Evolutionary conservation across 2,888 invertebrate genomes (phyloP).

Genomic region (Eristalis tenax): DNA sequence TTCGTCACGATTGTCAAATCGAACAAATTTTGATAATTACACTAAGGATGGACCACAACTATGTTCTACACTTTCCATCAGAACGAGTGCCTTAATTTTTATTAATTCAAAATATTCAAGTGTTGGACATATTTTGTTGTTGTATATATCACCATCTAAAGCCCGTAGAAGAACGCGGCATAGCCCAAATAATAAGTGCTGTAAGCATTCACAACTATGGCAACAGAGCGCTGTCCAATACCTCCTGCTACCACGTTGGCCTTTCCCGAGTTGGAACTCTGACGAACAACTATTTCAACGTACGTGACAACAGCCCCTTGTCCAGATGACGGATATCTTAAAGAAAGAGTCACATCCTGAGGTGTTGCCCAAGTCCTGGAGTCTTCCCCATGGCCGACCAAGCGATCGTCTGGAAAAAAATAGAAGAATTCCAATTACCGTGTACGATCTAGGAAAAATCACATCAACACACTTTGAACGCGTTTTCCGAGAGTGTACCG

Average conservation of each 20-base stretch:
- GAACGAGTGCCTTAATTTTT: too few relatives aligned
- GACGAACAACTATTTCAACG: constrained; percentile 67
- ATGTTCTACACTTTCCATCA: too few relatives aligned
- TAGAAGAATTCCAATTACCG: constrained; percentile 13
- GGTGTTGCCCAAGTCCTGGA: background rate
- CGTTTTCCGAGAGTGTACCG: background rate
- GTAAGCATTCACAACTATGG: background rate
- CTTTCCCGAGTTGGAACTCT: constrained; percentile 62
- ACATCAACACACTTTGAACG: background rate
- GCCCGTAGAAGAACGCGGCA: background rate
- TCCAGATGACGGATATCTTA: constrained; percentile 58
- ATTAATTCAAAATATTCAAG: too few relatives aligned
- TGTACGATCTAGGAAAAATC: background rate
- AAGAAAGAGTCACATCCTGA: background rate
- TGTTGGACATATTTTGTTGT: too few relatives aligned
- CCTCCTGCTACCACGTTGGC: constrained; percentile 70
- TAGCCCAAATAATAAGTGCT: background rate
- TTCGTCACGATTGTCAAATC: too few relatives aligned
- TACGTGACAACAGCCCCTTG: constrained; percentile 62
- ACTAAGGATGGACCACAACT: too few relatives aligned
- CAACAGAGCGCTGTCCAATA: constrained; percentile 43
- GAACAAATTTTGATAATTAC: too few relatives aligned
- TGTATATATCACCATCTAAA: too few relatives aligned
- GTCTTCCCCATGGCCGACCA: background rate
- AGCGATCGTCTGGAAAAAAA: background rate